A percentile compares a stretch with the other conserved stretches of the same genome.
phyloP scores from a whole-genome alignment of 2,113 vertebrate species.

The Cyanoliseus patagonus region DNA sequence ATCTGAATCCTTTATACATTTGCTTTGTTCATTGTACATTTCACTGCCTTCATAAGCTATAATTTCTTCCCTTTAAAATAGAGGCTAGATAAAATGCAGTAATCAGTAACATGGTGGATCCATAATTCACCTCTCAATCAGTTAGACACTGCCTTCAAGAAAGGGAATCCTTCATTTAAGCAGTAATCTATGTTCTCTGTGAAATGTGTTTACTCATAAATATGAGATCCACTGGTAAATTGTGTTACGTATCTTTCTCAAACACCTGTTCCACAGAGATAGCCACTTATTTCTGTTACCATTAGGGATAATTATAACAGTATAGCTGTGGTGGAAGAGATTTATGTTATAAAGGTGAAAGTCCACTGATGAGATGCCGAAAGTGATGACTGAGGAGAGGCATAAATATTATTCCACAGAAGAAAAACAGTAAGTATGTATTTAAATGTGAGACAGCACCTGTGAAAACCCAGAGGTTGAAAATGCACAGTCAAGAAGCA shows the following conservation, averaged over 20 bases:
- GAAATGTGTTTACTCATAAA: slow-evolving; percentile 51
- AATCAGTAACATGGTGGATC: background rate
- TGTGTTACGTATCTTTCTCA: background rate
- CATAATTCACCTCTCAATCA: background rate
- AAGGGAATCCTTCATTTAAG: background rate
- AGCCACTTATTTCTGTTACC: slow-evolving; percentile 24
- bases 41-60: background rate
- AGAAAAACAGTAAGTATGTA: background rate
- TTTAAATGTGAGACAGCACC: background rate
- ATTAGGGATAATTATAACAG: slow-evolving; percentile 12
- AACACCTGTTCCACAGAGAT: slow-evolving; percentile 11
- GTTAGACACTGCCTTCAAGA: background rate
- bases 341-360: background rate
- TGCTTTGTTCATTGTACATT: background rate
- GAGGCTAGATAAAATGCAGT: background rate
- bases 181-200: background rate
- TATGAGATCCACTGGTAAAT: background rate
- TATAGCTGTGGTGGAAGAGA: background rate
- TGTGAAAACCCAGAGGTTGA: background rate
- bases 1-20: background rate
- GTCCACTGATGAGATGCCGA: background rate
- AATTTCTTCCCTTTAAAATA: background rate
- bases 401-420: background rate
- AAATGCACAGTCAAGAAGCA: background rate
- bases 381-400: background rate